phyloP scores from a whole-genome alignment of 2,888 invertebrate genomes.

The Acanthopleura granulata region DNA sequence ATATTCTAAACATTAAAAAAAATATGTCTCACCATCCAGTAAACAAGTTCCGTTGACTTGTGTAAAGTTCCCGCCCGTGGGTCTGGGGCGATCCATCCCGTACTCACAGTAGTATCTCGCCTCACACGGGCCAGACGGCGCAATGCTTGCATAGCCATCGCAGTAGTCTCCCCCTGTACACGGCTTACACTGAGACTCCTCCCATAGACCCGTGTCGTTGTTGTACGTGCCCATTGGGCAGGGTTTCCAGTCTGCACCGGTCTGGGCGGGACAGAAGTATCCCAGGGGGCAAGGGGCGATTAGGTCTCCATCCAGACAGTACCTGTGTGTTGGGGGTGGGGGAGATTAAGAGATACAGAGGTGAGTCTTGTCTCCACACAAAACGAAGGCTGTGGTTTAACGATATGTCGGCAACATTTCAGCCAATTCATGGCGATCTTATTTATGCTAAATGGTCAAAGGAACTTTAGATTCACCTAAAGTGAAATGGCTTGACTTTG shows the following conservation, averaged over 20 bases:
- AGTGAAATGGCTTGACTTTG: no score
- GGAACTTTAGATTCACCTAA: no score
- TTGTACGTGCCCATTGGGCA: conserved; percentile 64
- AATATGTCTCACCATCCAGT: conserved; percentile 30
- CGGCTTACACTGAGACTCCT: conserved; percentile 50
- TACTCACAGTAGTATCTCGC: conserved; percentile 64
- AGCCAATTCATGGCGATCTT: no score
- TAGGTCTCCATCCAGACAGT: conserved; percentile 57
- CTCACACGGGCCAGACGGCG: conserved; percentile 48
- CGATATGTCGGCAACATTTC: no score
- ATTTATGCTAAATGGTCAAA: no score
- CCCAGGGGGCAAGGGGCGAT: conserved; percentile 57
- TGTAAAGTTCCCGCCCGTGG: conserved; percentile 41
- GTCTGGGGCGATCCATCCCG: conserved; percentile 57
- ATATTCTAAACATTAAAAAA: background rate
- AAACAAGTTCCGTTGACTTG: conserved; percentile 41
- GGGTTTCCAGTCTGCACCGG: conserved; percentile 60
- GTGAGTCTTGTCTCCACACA: no score
- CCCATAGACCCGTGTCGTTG: conserved; percentile 58
- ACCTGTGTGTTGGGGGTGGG: conserved; percentile 42
- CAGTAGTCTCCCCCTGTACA: conserved; percentile 65
- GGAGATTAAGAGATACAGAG: background rate
- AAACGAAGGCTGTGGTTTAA: no score
- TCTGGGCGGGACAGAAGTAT: conserved; percentile 62
- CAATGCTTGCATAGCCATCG: conserved; percentile 38